Conservation (phyloP, 2,888 invertebrate species). For the Melangyna quadrimaculata region DNA sequence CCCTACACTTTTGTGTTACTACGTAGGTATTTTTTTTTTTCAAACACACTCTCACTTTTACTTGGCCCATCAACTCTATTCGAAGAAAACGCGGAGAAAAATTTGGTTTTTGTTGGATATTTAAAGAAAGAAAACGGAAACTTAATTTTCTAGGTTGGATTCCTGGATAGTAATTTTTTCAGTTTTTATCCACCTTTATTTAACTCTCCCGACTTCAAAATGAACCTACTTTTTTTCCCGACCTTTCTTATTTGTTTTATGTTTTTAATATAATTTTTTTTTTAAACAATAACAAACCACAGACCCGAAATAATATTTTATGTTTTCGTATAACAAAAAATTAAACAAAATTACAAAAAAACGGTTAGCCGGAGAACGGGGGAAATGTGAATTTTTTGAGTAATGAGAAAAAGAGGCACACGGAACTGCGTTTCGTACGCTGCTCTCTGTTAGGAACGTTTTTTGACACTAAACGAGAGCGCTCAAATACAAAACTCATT, state of each 20-base stretch:
- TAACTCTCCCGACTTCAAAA: not conserved
- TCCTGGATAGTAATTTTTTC: not conserved
- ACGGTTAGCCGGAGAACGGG: slow-evolving; percentile 70
- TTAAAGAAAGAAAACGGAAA: slow-evolving; percentile 40
- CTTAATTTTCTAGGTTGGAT: slow-evolving; percentile 1
- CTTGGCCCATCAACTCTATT: slow-evolving; percentile 38
- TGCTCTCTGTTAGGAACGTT: slow-evolving; percentile 80
- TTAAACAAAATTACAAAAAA: slow-evolving; percentile 53
- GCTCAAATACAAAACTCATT: slow-evolving; percentile 70
- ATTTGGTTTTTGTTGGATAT: slow-evolving; percentile 7
- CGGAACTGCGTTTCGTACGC: slow-evolving; percentile 76
- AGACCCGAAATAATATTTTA: slow-evolving; percentile 42
- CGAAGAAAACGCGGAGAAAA: slow-evolving; percentile 25
- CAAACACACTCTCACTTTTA: slow-evolving; percentile 68
- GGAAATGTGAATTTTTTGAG: slow-evolving; percentile 70
- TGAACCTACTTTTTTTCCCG: not conserved
- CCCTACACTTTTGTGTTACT: slow-evolving; percentile 45
- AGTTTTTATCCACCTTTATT: not conserved
- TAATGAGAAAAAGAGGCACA: slow-evolving; percentile 75
- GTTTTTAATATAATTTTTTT: slow-evolving; percentile 14
- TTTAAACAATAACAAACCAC: slow-evolving; percentile 31
- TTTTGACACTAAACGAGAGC: slow-evolving; percentile 78
- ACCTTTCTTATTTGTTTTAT: slow-evolving; percentile 46
- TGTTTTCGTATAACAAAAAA: slow-evolving; percentile 30
- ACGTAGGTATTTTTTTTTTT: slow-evolving; percentile 32